Evolutionary conservation across 2,888 invertebrate species (phyloP).

Genomic region (Cetonia aurata): DNA sequence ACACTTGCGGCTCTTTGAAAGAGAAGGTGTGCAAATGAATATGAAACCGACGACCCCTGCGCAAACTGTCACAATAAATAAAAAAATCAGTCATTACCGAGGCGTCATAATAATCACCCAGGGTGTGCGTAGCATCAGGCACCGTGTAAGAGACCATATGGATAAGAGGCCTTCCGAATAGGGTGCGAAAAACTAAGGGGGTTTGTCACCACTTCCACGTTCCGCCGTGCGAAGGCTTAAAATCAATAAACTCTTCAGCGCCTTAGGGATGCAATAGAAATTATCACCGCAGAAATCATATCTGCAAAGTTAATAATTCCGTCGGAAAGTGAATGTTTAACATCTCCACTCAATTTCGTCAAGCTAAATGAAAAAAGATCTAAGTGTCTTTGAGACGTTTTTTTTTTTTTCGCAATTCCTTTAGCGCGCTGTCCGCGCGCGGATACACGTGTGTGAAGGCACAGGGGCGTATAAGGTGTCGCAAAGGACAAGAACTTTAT

Average conservation of each 20-base stretch:
- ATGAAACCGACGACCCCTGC: conserved; percentile 48
- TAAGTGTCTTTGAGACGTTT: conserved; percentile 31
- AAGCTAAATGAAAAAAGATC: conserved; percentile 36
- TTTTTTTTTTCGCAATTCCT: conserved; percentile 41
- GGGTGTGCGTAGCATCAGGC: conserved; percentile 45
- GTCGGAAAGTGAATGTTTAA: not conserved
- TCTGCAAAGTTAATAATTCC: conserved; percentile 4
- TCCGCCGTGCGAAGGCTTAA: conserved; percentile 52
- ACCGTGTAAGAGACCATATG: conserved; percentile 54
- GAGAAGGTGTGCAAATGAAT: conserved; percentile 43
- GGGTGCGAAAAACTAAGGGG: conserved; percentile 43
- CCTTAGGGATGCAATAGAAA: conserved; percentile 50
- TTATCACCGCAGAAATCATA: conserved; percentile 47
- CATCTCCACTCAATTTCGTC: not conserved
- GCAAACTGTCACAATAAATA: conserved; percentile 53
- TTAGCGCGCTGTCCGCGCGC: conserved; percentile 31
- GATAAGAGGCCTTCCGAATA: conserved; percentile 54
- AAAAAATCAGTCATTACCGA: conserved; percentile 55
- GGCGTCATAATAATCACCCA: conserved; percentile 56
- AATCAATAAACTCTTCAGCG: conserved; percentile 55
- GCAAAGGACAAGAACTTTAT: conserved; percentile 50
- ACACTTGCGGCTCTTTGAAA: conserved; percentile 33
- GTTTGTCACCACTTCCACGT: conserved; percentile 47
- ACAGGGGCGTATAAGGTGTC: conserved; percentile 39
- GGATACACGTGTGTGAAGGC: not conserved